Conservation (phyloP, 2,113 vertebrate species). For the Laticauda laticaudata region DNA sequence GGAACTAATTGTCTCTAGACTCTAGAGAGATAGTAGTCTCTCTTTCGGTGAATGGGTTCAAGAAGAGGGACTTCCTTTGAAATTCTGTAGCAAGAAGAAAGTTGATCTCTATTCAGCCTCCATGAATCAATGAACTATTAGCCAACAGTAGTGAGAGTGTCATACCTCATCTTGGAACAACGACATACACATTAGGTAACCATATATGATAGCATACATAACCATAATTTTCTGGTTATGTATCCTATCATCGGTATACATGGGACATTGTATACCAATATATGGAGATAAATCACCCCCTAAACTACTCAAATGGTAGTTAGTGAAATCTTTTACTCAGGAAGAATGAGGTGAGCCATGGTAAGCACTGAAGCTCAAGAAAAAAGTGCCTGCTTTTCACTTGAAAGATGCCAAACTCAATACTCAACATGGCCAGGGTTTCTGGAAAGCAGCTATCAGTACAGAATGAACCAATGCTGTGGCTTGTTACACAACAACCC, state of each 20-base stretch:
- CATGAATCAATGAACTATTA: not conserved
- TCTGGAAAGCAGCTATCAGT: not conserved
- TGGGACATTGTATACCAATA: not conserved
- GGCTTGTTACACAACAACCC: not conserved
- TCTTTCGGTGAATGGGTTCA: not conserved
- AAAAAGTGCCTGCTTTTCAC: not conserved
- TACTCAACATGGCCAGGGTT: not conserved
- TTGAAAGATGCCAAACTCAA: not conserved
- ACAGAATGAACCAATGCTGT: not conserved
- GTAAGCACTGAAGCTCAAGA: conserved; percentile 26
- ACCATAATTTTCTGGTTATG: not conserved
- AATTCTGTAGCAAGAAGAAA: not conserved
- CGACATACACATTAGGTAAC: not conserved
- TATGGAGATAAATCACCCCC: not conserved
- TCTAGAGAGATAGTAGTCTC: not conserved
- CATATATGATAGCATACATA: not conserved
- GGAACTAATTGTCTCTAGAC: not conserved
- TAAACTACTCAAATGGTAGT: conserved; percentile 19
- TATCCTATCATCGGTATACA: not conserved
- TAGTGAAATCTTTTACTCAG: conserved; percentile 39
- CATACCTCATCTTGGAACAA: not conserved
- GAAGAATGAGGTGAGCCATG: conserved; percentile 35
- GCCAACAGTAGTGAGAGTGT: not conserved
- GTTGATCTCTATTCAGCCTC: not conserved
- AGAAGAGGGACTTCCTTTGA: not conserved